Conservation (phyloP, 2,888 invertebrate species). For the Hirudinaria manillensis region DNA sequence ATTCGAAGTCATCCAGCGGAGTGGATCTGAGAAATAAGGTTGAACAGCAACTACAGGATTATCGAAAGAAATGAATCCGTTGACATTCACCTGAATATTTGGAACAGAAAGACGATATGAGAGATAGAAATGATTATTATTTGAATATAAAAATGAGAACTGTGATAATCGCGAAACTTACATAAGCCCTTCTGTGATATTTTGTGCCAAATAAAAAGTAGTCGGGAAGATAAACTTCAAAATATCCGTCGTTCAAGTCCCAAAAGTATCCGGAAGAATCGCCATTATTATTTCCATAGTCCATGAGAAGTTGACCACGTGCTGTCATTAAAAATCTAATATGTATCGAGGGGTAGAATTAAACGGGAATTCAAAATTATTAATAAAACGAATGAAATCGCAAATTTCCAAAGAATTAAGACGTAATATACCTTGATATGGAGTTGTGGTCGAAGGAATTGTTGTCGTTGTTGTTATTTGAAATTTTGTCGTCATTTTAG, state of each 20-base stretch:
- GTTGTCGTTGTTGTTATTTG: neutral
- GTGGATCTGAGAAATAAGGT: neutral
- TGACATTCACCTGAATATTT: slow-evolving; percentile 27
- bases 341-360: too few relatives aligned
- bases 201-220: slow-evolving; percentile 22
- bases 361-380: too few relatives aligned
- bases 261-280: neutral
- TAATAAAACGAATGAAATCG: too few relatives aligned
- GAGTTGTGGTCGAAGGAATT: neutral
- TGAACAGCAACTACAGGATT: neutral
- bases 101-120: neutral
- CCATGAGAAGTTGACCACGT: neutral
- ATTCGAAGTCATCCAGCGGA: neutral
- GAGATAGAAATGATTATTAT: neutral
- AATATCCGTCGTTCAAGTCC: slow-evolving; percentile 22
- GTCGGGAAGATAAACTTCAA: slow-evolving; percentile 23
- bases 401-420: too few relatives aligned
- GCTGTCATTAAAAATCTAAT: neutral
- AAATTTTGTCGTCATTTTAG: neutral
- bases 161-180: too few relatives aligned
- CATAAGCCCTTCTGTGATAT: slow-evolving; percentile 10
- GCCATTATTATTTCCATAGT: neutral
- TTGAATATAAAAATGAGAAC: too few relatives aligned
- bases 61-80: slow-evolving; percentile 29
- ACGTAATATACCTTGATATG: neutral